Evolutionary conservation across 2,888 invertebrate genomes (phyloP), one percentile per base, ranked within the genome.

Genomic region (Tinea semifulvella): DNA sequence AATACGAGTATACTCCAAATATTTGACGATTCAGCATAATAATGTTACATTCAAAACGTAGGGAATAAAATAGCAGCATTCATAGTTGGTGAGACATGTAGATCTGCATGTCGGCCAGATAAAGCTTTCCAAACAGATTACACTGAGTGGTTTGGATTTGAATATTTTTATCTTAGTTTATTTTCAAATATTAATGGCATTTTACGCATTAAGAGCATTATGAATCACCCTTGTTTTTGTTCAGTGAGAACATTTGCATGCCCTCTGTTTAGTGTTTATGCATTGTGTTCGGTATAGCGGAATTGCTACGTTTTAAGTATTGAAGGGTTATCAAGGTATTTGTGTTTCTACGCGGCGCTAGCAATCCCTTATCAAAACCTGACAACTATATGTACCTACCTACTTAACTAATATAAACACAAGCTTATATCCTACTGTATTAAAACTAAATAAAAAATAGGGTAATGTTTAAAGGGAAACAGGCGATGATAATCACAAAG

Each of bases 101-200:
- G 40, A 22, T 40, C 40, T 40, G 40, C 42, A 26, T 35, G 20
- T 11, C 35, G 45, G 43, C 27, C 38, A 49, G 47, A 48, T 48
- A 47, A 46, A 42, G 40, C 48, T 46, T 44, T 39, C 49, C 52
- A 54, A 52, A 55, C 56, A 59, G 58, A 54, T 61, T 58, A 53
- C 51, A 52, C 50, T 47, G 50, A 55, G 56, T 53, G 57, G 51
- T 49, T 49, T 57, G 54, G 59, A 68, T 71, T 69, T 66, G 61
- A 68, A 68, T 69, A 65, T 65, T 66, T 74, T 70, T 72, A 67
- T 47, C 44, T 70, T 69, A 72, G 69, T 76, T 70, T 70, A 67
- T 72, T 73, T 65, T 77, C 60, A 76, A 79, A 79, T 79, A 79
- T 79, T 79, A 79, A 80, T 74, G 75, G 67, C 61, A 62, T 65